Base-by-base conservation (phyloP, 2,888 invertebrate species). In the Torymus auratus region DNA sequence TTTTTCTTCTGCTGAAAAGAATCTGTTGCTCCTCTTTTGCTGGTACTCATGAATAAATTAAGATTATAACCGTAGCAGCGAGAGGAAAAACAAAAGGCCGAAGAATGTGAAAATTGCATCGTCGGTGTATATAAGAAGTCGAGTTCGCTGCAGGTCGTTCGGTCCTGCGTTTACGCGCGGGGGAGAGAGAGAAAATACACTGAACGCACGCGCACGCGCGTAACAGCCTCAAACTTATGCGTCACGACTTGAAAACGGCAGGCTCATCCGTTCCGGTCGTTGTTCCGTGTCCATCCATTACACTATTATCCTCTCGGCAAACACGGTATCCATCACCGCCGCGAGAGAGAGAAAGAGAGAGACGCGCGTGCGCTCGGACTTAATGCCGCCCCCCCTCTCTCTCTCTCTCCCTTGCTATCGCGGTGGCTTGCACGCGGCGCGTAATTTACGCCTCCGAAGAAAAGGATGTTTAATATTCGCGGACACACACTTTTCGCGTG, bases 251-350 rank as follows among this genome's bases (percentile, higher is more conserved):
- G 79, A 78, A 80, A 82, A 82, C 70, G 74, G 71, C 76, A 64
- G 77, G 74, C 75, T 86, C 86, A 85, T 86, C 86, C 85, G 86
- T 86, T 87, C 85, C 85, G 85, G 85, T 84, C 85, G 86, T 86
- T 85, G 84, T 86, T 85, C 85, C 88, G 70, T 86, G 87, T 89
- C 86, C 88, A 87, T 89, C 88, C 88, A 87, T 89, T 87, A 88
- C 87, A 83, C 87, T 88, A 88, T 89, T 89, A 89, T 89, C 88
- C 88, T 84, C 85, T 85, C 81, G 82, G 86, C 88, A 89, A 89
- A 89, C 89, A 87, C 84, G 82, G 84, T 84, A 85, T 87, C 86
- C 85, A 86, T 86, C 85, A 85, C 72, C 50, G 56, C 20, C 61
- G 15, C 50, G 69, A 58, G 41, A 60, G 55, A 77, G 65, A 75